Conservation (phyloP, 2,797 vertebrate species). For the Carapus acus region DNA sequence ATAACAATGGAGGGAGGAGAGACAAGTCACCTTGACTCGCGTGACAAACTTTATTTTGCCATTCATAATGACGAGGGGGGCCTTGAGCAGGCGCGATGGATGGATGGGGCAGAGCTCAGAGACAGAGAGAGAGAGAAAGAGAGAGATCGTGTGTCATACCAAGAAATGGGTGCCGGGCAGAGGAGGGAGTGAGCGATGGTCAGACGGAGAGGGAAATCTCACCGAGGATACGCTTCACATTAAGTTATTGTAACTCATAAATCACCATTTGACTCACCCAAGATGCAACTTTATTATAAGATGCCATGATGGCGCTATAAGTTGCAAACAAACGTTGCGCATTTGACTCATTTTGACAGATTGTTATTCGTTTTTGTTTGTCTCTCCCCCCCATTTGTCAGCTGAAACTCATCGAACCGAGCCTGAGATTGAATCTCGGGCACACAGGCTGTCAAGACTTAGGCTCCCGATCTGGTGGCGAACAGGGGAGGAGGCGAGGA, state of each 20-base stretch:
- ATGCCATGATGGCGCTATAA: too few species aligned
- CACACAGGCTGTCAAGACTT: constrained; percentile 1
- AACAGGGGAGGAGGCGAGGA: constrained; percentile 1
- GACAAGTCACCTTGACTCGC: constrained; percentile 56
- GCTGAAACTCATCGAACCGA: not conserved
- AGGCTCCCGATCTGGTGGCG: not conserved
- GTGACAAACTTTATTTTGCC: constrained; percentile 57
- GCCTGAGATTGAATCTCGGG: constrained; percentile 1
- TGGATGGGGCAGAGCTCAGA: constrained; percentile 4
- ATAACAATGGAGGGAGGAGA: constrained; percentile 37
- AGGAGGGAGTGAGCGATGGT: not conserved
- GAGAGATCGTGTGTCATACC: not conserved
- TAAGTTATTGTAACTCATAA: too few species aligned
- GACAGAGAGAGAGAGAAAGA: not conserved
- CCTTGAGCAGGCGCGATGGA: constrained; percentile 24
- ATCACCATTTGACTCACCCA: too few species aligned
- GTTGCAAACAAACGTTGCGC: too few species aligned
- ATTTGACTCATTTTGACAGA: not conserved
- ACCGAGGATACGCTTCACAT: too few species aligned
- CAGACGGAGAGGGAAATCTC: too few species aligned
- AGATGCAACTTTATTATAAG: too few species aligned
- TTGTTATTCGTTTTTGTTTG: not conserved
- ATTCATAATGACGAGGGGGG: constrained; percentile 45
- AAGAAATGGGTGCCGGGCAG: not conserved
- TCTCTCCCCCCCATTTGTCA: not conserved